These are phyloP conservation scores for Melanotaenia nigrans DNA, from an alignment of 2,797 vertebrate genomes.

Conservation along the genomic window DNA sequence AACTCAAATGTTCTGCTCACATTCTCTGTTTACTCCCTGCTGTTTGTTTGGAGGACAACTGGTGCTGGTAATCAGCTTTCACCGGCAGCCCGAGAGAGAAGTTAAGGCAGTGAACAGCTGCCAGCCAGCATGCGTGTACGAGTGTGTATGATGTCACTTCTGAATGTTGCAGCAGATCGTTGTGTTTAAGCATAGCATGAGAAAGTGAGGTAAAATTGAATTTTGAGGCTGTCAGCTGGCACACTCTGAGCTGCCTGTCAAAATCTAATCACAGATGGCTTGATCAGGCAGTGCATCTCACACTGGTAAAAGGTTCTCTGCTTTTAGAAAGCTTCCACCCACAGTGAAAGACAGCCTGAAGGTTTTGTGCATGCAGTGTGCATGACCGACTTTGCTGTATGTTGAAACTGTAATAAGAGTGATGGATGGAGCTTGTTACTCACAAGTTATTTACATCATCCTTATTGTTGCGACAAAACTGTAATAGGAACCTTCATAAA, in stretches of 20 bases:
- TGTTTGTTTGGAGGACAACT: conserved; percentile 60
- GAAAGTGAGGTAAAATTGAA: conserved; percentile 68
- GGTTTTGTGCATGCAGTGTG: conserved; percentile 60
- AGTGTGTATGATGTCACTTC: conserved; percentile 15
- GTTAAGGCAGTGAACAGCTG: conserved; percentile 56
- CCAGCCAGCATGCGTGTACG: conserved; percentile 29
- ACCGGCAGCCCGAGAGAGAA: conserved; percentile 55
- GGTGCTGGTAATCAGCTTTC: conserved; percentile 70
- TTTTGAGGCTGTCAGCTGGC: conserved; percentile 63
- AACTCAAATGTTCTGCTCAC: conserved; percentile 28
- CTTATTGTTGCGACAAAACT: conserved; percentile 57
- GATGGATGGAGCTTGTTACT: conserved; percentile 79
- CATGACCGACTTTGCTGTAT: conserved; percentile 55
- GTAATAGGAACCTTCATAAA: conserved; percentile 43
- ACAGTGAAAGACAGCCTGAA: conserved; percentile 51
- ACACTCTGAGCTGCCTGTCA: conserved; percentile 63
- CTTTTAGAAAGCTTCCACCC: conserved; percentile 60
- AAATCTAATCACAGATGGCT: conserved; percentile 70
- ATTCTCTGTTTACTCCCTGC: conserved; percentile 32
- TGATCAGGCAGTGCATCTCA: conserved; percentile 59
- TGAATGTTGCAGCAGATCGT: conserved; percentile 47
- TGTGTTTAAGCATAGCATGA: conserved; percentile 52
- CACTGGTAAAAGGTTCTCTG: conserved; percentile 56
- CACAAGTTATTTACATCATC: conserved; percentile 78
- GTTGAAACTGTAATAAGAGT: conserved; percentile 59